These are phyloP conservation scores for Polydrusus cervinus DNA, from an alignment of 2,888 invertebrate genomes.

Conservation along the genomic window DNA sequence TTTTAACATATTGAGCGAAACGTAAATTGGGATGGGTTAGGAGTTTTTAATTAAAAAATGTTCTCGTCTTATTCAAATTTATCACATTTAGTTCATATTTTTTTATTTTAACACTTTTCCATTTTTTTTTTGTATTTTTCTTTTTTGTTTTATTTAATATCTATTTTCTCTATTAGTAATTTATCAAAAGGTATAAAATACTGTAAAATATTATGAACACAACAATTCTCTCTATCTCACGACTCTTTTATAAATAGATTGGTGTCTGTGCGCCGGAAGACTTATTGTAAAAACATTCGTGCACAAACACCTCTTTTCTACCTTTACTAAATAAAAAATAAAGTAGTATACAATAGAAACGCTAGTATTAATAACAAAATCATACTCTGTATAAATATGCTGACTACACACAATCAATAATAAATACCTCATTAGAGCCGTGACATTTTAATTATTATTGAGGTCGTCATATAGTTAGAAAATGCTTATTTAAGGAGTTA, in stretches of 20 bases:
- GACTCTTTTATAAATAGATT: constrained; percentile 58
- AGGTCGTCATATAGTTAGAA: constrained; percentile 16
- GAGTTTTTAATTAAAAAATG: constrained; percentile 38
- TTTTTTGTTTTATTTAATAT: constrained; percentile 63
- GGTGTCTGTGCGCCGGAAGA: constrained; percentile 58
- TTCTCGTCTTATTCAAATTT: constrained; percentile 53
- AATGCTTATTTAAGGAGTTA: not conserved
- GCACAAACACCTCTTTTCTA: constrained; percentile 52
- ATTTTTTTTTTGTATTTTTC: constrained; percentile 57
- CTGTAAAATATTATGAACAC: constrained; percentile 71
- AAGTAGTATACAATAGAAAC: constrained; percentile 50
- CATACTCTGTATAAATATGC: constrained; percentile 29
- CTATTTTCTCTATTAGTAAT: constrained; percentile 63
- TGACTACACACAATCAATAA: constrained; percentile 30
- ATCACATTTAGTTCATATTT: constrained; percentile 54
- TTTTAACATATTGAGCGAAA: constrained; percentile 48
- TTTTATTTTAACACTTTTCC: constrained; percentile 59
- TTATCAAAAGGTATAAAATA: constrained; percentile 71
- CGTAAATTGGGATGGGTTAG: constrained; percentile 56
- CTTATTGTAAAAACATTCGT: constrained; percentile 55
- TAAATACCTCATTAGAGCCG: not conserved
- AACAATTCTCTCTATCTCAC: constrained; percentile 72
- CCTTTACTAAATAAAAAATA: constrained; percentile 47
- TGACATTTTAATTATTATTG: not conserved
- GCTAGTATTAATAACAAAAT: constrained; percentile 51